Percentiles rank a stretch among this genome's conserved stretches.
Conservation (phyloP, 2,797 vertebrate species). For the Nothura maculosa region DNA sequence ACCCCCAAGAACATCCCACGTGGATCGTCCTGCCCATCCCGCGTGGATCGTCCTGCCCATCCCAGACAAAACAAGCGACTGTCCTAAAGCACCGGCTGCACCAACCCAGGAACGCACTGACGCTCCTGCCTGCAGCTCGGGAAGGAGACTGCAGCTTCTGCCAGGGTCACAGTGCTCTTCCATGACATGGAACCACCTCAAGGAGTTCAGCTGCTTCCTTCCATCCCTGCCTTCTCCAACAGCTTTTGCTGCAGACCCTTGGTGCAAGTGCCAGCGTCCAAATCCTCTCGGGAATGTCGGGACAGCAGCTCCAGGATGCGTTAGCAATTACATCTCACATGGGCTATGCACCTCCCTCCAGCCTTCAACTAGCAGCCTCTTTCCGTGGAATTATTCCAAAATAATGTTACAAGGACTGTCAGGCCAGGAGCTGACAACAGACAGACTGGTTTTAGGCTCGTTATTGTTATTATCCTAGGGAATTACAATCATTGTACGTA, state of each 20-base stretch:
- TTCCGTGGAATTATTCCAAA: background rate
- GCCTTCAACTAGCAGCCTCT: background rate
- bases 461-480: background rate
- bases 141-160: background rate
- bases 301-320: background rate
- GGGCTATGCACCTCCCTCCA: background rate
- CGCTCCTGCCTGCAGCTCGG: background rate
- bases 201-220: background rate
- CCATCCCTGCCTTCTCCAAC: background rate
- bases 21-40: too few species aligned
- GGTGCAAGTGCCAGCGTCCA: background rate
- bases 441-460: background rate
- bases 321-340: background rate
- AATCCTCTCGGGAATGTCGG: background rate
- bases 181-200: background rate
- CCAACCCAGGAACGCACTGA: too few species aligned
- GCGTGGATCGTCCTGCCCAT: background rate
- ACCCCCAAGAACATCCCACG: background rate
- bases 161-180: background rate
- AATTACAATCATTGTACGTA: background rate
- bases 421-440: background rate
- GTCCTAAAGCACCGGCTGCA: rapidly evolving
- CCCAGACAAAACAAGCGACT: background rate
- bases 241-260: background rate
- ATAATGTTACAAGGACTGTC: background rate